A percentile compares a stretch with the other conserved stretches of the same genome.
Evolutionary conservation across 2,888 invertebrate species (phyloP).

Genomic region (Argynnis bischoffii): DNA sequence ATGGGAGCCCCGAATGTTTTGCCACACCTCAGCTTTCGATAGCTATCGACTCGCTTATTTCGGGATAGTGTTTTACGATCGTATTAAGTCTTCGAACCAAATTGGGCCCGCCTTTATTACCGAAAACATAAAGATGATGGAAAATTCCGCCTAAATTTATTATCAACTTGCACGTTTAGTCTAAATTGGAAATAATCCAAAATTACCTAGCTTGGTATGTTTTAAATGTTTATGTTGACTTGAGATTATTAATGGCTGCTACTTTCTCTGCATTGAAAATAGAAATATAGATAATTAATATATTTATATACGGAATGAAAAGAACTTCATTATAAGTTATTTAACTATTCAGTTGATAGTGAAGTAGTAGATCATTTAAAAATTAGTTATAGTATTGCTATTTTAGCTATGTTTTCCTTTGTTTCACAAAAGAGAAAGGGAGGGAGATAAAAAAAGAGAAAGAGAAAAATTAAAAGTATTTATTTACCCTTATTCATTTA

Average conservation of each 20-base stretch:
- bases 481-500: too few relatives aligned
- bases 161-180: slow-evolving; percentile 35
- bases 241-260: neutral
- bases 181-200: slow-evolving; percentile 37
- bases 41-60: slow-evolving; percentile 43
- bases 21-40: slow-evolving; percentile 39
- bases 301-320: too few relatives aligned
- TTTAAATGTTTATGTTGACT: slow-evolving; percentile 18
- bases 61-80: slow-evolving; percentile 47
- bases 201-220: slow-evolving; percentile 18
- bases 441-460: too few relatives aligned
- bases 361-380: too few relatives aligned
- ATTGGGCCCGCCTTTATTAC: slow-evolving; percentile 48
- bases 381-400: too few relatives aligned
- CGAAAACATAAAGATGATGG: slow-evolving; percentile 46
- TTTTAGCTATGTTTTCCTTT: too few relatives aligned
- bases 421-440: too few relatives aligned
- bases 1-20: slow-evolving; percentile 17
- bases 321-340: too few relatives aligned
- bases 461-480: too few relatives aligned
- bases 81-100: slow-evolving; percentile 46
- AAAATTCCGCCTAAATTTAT: slow-evolving; percentile 48
- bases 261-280: neutral
- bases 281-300: too few relatives aligned
- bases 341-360: too few relatives aligned